phyloP scores from a whole-genome alignment of 2,888 invertebrate species.

The Lochmaea capreae region DNA sequence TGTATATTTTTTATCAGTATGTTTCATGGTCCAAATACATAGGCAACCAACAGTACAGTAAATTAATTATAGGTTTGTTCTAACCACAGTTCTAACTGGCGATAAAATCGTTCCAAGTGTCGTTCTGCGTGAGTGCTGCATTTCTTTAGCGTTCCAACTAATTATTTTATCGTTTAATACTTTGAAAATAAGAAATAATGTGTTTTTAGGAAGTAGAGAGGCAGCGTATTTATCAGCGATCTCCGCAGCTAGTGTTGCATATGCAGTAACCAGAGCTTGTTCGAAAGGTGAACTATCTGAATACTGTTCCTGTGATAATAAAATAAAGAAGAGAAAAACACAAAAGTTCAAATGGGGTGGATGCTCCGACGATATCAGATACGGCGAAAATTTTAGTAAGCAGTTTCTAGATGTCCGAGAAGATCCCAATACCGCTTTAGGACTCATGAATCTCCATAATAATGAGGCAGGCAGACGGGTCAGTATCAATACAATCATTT shows the following conservation, averaged over 20 bases:
- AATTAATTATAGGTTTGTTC: no score
- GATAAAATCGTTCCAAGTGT: no score
- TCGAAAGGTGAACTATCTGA: slow-evolving; percentile 87
- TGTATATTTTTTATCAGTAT: no score
- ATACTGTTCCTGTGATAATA: slow-evolving; percentile 84
- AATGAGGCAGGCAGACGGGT: slow-evolving; percentile 92
- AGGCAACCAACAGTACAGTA: no score
- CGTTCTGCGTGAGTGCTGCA: no score
- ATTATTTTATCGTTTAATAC: no score
- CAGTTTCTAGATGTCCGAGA: slow-evolving; percentile 89
- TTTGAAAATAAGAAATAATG: neutral
- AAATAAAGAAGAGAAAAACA: slow-evolving; percentile 69
- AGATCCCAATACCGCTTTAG: slow-evolving; percentile 76
- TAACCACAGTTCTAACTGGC: no score
- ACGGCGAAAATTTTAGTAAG: slow-evolving; percentile 86
- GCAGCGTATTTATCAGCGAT: slow-evolving; percentile 91
- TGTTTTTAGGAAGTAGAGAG: slow-evolving; percentile 81
- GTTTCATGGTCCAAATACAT: no score
- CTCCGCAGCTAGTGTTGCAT: slow-evolving; percentile 90
- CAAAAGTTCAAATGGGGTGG: slow-evolving; percentile 94
- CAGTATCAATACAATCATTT: slow-evolving; percentile 53
- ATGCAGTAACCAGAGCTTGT: slow-evolving; percentile 88
- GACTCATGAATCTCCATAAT: slow-evolving; percentile 91
- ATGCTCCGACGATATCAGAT: slow-evolving; percentile 90
- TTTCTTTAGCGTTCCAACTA: no score